Evolutionary conservation across 2,888 invertebrate species (phyloP).

Genomic region (Seladonia tumulorum): DNA sequence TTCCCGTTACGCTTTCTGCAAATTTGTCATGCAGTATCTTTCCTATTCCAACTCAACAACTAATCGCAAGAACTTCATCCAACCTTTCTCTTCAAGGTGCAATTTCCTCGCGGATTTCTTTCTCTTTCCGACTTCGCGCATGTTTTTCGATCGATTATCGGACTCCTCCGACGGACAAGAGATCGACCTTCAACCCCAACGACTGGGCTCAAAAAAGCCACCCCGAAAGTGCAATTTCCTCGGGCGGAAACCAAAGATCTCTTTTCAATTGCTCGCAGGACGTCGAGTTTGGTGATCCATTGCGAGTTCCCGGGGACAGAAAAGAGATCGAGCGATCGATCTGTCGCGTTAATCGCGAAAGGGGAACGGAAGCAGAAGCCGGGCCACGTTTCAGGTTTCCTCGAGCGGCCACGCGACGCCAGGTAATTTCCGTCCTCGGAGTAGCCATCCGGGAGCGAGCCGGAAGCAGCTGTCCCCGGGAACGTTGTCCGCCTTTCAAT

Average conservation of each 20-base stretch:
- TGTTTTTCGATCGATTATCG: too few species aligned
- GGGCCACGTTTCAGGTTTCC: constrained; percentile 28
- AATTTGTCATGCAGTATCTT: too few species aligned
- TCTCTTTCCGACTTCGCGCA: too few species aligned
- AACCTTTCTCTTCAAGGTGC: too few species aligned
- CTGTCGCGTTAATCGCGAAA: neutral
- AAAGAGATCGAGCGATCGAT: neutral
- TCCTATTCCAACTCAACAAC: too few species aligned
- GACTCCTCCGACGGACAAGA: too few species aligned
- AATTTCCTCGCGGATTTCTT: too few species aligned
- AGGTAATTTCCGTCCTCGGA: constrained; percentile 55
- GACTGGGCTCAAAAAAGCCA: neutral
- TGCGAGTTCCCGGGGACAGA: neutral
- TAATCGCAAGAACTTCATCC: too few species aligned
- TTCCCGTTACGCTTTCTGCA: too few species aligned
- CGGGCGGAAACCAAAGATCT: neutral
- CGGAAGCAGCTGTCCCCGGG: constrained; percentile 49
- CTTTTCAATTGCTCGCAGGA: neutral
- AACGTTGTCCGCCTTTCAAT: constrained; percentile 18
- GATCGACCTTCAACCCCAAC: too few species aligned
- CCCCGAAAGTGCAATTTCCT: neutral
- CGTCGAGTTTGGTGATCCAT: neutral
- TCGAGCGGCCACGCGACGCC: constrained; percentile 35
- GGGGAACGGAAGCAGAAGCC: neutral
- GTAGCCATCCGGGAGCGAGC: constrained; percentile 24